These are phyloP conservation scores for Drosophila quasianomalipes DNA, from an alignment of 2,888 invertebrate species.

Conservation along the genomic window DNA sequence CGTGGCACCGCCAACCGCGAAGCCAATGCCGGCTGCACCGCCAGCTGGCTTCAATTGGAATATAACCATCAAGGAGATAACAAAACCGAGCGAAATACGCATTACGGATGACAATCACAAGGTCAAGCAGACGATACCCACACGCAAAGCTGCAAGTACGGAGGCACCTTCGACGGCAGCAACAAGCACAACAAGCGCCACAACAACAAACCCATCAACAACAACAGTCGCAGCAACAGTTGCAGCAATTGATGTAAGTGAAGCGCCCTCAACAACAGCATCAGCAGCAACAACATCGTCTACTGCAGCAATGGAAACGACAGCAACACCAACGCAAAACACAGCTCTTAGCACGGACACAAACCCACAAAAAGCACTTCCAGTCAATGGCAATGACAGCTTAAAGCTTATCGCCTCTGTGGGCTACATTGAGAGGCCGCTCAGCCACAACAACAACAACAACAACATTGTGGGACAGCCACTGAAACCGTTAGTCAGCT, in stretches of 20 bases:
- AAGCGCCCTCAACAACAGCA: constrained; percentile 24
- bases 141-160: constrained; percentile 68
- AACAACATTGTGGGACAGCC: constrained; percentile 26
- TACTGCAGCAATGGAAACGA: constrained; percentile 30
- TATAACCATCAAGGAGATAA: constrained; percentile 85
- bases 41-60: constrained; percentile 78
- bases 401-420: constrained; percentile 82
- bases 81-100: constrained; percentile 84
- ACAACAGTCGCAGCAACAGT: constrained; percentile 31
- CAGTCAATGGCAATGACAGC: constrained; percentile 70
- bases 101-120: constrained; percentile 83
- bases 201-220: constrained; percentile 22
- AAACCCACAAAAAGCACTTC: constrained; percentile 62
- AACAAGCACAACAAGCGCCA: constrained; percentile 16
- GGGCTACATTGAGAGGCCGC: constrained; percentile 65
- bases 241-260: constrained; percentile 24
- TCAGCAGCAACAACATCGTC: constrained; percentile 26
- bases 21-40: constrained; percentile 39
- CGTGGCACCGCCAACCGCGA: constrained; percentile 43
- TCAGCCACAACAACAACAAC: constrained; percentile 10
- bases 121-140: constrained; percentile 70
- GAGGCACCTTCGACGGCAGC: constrained; percentile 46
- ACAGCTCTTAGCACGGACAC: constrained; percentile 57
- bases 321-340: constrained; percentile 38
- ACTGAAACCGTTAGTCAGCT: constrained; percentile 55